Evolutionary conservation across 2,888 invertebrate genomes (phyloP).

Genomic region (Salticus scenicus): DNA sequence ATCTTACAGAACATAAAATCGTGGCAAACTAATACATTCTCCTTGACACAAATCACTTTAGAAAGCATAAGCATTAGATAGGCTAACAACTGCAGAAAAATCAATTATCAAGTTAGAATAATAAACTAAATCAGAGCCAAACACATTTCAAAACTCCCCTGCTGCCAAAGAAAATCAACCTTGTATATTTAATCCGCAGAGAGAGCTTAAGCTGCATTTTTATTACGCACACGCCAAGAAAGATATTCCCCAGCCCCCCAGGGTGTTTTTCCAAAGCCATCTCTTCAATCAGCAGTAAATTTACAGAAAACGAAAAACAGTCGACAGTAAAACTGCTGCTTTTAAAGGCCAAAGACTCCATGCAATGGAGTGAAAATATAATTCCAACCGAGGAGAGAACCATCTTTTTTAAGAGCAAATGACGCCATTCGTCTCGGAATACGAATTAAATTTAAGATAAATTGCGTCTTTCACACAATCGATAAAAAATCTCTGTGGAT

Average conservation of each 20-base stretch:
- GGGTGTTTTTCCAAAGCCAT: slow-evolving; percentile 4
- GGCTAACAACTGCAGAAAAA: too few relatives aligned
- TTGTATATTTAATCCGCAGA: background rate
- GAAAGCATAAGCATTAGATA: too few relatives aligned
- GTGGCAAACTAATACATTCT: too few relatives aligned
- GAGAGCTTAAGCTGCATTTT: too few relatives aligned
- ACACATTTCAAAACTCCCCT: too few relatives aligned
- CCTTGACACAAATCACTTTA: too few relatives aligned
- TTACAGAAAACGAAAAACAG: background rate
- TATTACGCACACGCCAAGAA: too few relatives aligned
- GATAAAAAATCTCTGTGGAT: background rate
- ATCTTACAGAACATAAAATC: too few relatives aligned
- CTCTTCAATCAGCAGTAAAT: slow-evolving; percentile 11
- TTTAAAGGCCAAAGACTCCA: background rate
- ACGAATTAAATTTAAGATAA: background rate
- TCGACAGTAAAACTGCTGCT: background rate
- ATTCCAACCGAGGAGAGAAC: background rate
- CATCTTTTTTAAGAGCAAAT: background rate
- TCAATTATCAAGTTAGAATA: too few relatives aligned
- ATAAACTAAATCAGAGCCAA: too few relatives aligned
- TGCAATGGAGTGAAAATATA: background rate
- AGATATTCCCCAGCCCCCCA: background rate
- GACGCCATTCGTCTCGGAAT: background rate
- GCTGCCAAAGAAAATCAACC: background rate
- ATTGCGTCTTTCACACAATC: background rate